A percentile compares a stretch with the other conserved stretches of the same genome.
These are phyloP conservation scores for Drosophila serrata DNA, from an alignment of 1,140 invertebrate species.

Conservation along the genomic window DNA sequence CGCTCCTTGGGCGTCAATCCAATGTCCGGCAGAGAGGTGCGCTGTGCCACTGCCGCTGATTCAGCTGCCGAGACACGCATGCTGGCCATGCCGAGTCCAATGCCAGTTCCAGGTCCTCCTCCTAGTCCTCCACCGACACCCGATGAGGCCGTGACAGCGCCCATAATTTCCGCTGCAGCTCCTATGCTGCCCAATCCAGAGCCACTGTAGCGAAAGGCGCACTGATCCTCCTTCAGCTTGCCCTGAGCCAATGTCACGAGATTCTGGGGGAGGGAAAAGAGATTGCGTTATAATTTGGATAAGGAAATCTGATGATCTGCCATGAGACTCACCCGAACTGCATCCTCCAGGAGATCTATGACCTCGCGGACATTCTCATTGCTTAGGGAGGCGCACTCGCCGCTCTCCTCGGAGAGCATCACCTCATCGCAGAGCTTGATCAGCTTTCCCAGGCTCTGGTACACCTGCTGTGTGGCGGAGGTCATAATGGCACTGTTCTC, in stretches of 20 bases:
- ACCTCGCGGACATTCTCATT: constrained; percentile 92
- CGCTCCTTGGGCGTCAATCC: constrained; percentile 89
- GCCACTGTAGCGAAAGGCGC: constrained; percentile 63
- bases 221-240: constrained; percentile 87
- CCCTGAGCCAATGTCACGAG: constrained; percentile 89
- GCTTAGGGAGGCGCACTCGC: constrained; percentile 88
- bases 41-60: constrained; percentile 79
- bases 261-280: constrained; percentile 85
- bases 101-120: constrained; percentile 26
- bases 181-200: constrained; percentile 64
- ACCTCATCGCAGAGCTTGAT: constrained; percentile 96
- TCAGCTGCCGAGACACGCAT: constrained; percentile 55
- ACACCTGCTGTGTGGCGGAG: constrained; percentile 94
- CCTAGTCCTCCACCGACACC: background rate
- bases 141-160: constrained; percentile 53
- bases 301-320: background rate
- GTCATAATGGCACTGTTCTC: constrained; percentile 88
- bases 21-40: constrained; percentile 91
- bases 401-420: constrained; percentile 87
- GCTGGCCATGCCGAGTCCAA: constrained; percentile 20
- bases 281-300: too few species aligned
- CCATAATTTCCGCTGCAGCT: constrained; percentile 72
- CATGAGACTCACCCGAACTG: constrained; percentile 89
- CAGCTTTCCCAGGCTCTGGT: constrained; percentile 93
- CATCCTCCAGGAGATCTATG: constrained; percentile 91